Percentiles rank a stretch among this genome's conserved stretches.
Conservation (phyloP, 2,113 vertebrate species). For the Chloroceryle aenea region DNA sequence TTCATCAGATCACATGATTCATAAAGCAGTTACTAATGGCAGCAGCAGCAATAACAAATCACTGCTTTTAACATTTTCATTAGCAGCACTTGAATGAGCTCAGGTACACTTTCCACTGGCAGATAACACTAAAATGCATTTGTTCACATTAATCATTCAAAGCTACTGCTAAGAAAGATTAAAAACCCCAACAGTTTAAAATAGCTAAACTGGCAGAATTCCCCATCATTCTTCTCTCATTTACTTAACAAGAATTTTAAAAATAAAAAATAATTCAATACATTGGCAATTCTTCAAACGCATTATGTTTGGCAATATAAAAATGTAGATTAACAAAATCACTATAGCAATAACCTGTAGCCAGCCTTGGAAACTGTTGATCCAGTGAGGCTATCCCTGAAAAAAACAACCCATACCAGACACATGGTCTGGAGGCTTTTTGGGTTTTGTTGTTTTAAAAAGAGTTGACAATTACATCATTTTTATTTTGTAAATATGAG, state of each 20-base stretch:
- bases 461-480: background rate
- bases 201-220: background rate
- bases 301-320: background rate
- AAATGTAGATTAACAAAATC: background rate
- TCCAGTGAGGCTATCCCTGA: background rate
- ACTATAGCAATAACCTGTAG: background rate
- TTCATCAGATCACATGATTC: background rate
- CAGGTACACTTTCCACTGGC: conserved; percentile 26
- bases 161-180: background rate
- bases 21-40: conserved; percentile 1
- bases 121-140: background rate
- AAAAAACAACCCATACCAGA: background rate
- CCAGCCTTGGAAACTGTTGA: background rate
- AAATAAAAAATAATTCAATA: background rate
- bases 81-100: conserved; percentile 5
- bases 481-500: background rate
- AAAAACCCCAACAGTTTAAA: background rate
- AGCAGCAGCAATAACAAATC: conserved; percentile 21
- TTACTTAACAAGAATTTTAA: background rate
- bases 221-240: background rate
- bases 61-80: conserved; percentile 22
- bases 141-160: conserved; percentile 22
- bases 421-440: background rate
- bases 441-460: background rate
- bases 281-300: background rate